Evolutionary conservation across 2,113 vertebrate species (phyloP).

Genomic region (Peromyscus maniculatus): DNA sequence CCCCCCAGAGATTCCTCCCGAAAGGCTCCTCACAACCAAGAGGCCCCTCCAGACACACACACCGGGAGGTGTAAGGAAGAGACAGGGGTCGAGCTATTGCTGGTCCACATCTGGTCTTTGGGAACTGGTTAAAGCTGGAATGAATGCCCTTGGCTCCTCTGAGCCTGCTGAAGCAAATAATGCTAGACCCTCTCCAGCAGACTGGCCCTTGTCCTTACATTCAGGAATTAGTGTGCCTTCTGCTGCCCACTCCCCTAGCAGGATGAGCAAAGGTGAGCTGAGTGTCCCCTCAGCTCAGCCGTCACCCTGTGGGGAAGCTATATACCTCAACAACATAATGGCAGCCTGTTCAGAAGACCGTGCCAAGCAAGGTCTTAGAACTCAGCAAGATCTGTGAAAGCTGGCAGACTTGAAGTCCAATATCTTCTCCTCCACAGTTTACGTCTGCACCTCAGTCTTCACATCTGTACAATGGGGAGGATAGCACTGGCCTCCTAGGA

Average conservation of each 20-base stretch:
- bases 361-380: background rate
- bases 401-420: background rate
- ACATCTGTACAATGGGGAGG: background rate
- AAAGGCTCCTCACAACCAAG: background rate
- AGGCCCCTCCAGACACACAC: background rate
- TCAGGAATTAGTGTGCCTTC: background rate
- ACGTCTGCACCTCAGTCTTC: background rate
- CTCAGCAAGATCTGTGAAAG: background rate
- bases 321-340: rapidly evolving
- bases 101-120: background rate
- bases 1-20: background rate
- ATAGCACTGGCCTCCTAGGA: background rate
- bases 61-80: rapidly evolving
- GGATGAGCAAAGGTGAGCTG: background rate
- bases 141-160: background rate
- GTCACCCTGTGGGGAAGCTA: too few species aligned
- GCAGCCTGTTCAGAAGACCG: background rate
- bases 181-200: rapidly evolving
- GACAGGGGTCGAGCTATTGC: background rate
- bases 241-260: background rate
- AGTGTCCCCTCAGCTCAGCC: background rate
- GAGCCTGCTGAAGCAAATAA: background rate
- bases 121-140: background rate
- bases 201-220: background rate
- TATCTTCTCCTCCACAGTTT: background rate